Conservation (phyloP, 2,113 vertebrate species). For the Callipepla squamata region DNA sequence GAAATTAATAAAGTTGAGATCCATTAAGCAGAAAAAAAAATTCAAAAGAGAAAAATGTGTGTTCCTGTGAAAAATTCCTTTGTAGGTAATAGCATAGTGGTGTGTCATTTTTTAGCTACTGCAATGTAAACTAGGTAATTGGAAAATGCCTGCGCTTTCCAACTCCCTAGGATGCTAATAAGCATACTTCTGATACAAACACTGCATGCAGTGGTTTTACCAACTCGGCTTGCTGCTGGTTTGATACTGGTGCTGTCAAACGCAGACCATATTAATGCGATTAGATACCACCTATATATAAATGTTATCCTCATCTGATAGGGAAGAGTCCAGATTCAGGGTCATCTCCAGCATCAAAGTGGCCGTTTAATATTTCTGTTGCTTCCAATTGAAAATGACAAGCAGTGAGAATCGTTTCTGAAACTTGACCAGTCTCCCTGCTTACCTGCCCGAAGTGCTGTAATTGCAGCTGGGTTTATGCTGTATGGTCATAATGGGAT, state of each 20-base stretch:
- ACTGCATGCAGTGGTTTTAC: constrained; percentile 34
- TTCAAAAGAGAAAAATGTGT: constrained; percentile 26
- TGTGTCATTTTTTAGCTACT: constrained; percentile 48
- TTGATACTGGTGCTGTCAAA: constrained; percentile 36
- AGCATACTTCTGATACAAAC: constrained; percentile 41
- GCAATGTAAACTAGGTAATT: constrained; percentile 56
- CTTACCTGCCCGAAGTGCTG: constrained; percentile 42
- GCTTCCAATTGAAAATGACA: constrained; percentile 81
- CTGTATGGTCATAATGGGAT: constrained; percentile 79
- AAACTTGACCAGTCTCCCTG: constrained; percentile 78
- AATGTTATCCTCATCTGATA: constrained; percentile 84
- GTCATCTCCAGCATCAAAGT: constrained; percentile 77
- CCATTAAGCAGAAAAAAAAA: constrained; percentile 48
- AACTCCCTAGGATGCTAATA: constrained; percentile 52
- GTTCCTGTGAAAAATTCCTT: constrained; percentile 47
- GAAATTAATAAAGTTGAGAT: constrained; percentile 67
- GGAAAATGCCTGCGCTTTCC: constrained; percentile 62
- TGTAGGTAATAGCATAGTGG: constrained; percentile 26
- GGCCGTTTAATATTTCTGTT: constrained; percentile 80
- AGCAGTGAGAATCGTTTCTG: constrained; percentile 79
- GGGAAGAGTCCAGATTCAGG: constrained; percentile 72
- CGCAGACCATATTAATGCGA: constrained; percentile 70
- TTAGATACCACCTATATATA: constrained; percentile 83
- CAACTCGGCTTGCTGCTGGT: constrained; percentile 22
- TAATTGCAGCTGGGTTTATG: constrained; percentile 67